Evolutionary conservation across 2,797 vertebrate genomes (phyloP).

Genomic region (Aphelocoma californica): DNA sequence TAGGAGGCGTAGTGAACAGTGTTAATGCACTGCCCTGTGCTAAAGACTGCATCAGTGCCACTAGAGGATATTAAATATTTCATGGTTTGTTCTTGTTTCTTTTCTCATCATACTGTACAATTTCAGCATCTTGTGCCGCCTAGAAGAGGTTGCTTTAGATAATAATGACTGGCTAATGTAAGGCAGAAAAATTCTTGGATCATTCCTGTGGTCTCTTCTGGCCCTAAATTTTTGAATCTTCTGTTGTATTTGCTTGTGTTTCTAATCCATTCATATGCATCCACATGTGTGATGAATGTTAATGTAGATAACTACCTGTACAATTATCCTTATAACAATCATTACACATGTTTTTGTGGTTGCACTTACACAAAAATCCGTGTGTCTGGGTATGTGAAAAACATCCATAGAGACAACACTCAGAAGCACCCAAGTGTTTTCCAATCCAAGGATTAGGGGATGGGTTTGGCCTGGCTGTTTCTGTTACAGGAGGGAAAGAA

Average conservation of each 20-base stretch:
- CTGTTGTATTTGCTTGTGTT: background rate
- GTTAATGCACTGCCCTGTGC: background rate
- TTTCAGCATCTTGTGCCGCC: background rate
- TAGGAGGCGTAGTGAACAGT: background rate
- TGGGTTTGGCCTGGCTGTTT: background rate
- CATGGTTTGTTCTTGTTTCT: conserved; percentile 6
- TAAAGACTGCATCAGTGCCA: background rate
- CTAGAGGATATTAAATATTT: conserved; percentile 22
- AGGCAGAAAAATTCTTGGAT: background rate
- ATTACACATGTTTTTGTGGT: background rate
- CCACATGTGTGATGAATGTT: background rate
- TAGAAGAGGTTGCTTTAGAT: background rate
- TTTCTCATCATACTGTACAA: background rate
- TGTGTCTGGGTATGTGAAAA: background rate
- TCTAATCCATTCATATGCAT: background rate
- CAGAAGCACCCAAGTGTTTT: background rate
- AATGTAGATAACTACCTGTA: background rate
- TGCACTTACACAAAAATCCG: background rate
- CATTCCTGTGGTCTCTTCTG: background rate
- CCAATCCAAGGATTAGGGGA: background rate
- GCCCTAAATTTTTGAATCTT: background rate
- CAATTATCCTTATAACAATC: background rate
- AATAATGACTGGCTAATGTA: background rate
- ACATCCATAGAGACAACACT: background rate
- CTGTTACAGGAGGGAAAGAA: background rate